These are phyloP conservation scores for Anableps anableps DNA, from an alignment of 2,797 vertebrate genomes.

Conservation along the genomic window DNA sequence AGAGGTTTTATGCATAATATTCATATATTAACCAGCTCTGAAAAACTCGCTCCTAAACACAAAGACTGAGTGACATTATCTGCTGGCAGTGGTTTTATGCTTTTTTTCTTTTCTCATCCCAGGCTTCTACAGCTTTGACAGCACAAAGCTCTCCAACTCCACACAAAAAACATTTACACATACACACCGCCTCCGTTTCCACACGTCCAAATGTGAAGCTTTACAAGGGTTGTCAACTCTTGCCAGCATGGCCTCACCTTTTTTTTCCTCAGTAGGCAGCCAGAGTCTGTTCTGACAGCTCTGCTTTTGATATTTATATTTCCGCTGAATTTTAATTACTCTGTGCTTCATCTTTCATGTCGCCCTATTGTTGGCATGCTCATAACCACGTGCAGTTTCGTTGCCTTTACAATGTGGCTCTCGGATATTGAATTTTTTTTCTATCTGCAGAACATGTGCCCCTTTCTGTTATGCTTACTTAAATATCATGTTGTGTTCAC, in stretches of 20 bases:
- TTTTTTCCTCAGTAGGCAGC: constrained; percentile 52
- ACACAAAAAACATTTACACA: constrained; percentile 40
- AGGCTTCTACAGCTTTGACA: constrained; percentile 67
- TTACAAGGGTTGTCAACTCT: constrained; percentile 70
- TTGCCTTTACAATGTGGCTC: constrained; percentile 54
- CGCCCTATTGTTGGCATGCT: constrained; percentile 63
- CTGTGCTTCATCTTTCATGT: constrained; percentile 63
- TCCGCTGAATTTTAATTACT: constrained; percentile 78
- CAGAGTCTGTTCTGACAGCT: constrained; percentile 70
- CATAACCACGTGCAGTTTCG: constrained; percentile 36
- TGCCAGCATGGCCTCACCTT: constrained; percentile 67
- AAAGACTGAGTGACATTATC: constrained; percentile 78
- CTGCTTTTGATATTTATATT: constrained; percentile 78
- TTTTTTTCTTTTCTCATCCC: constrained; percentile 44
- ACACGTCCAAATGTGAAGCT: constrained; percentile 59
- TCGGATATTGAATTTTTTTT: constrained; percentile 42
- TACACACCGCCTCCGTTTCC: constrained; percentile 42
- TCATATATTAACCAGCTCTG: constrained; percentile 55
- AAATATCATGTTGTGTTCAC: background rate
- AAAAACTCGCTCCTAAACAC: constrained; percentile 50
- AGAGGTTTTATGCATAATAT: constrained; percentile 47
- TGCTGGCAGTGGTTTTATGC: constrained; percentile 60
- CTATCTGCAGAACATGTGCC: constrained; percentile 35
- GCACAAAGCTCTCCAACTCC: constrained; percentile 51
- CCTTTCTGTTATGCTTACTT: constrained; percentile 28